Evolutionary conservation across 1,140 invertebrate genomes (phyloP).

Genomic region (Cotesia vestalis): DNA sequence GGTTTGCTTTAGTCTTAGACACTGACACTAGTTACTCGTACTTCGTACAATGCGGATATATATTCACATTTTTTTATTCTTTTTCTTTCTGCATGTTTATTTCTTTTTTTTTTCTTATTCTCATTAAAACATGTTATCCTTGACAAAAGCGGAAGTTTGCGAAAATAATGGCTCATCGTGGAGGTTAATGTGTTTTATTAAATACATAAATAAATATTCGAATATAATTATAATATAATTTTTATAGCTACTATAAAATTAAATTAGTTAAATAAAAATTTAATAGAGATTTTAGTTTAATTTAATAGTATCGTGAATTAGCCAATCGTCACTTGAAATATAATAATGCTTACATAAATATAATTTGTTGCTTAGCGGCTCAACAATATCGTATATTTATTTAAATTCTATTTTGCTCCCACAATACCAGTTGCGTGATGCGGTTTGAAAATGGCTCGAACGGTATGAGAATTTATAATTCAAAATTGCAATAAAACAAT

Average conservation of each 20-base stretch:
- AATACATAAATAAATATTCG: not conserved
- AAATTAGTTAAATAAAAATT: too few relatives aligned
- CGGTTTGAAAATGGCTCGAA: slow-evolving; percentile 19
- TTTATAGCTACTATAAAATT: not conserved
- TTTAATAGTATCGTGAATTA: not conserved
- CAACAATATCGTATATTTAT: not conserved
- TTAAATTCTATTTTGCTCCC: slow-evolving; percentile 16
- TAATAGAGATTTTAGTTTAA: not conserved
- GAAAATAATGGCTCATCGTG: not conserved
- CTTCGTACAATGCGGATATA: not conserved
- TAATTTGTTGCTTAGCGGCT: slow-evolving; percentile 13
- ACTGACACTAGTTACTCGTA: not conserved
- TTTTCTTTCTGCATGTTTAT: not conserved
- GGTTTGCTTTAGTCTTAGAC: not conserved
- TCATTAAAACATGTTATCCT: slow-evolving; percentile 8
- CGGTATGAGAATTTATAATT: slow-evolving; percentile 25
- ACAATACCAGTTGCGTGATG: slow-evolving; percentile 7
- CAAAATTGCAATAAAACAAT: not conserved
- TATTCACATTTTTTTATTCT: not conserved
- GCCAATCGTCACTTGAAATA: not conserved
- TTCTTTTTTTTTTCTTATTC: not conserved
- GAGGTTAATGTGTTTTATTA: not conserved
- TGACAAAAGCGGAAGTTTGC: slow-evolving; percentile 19
- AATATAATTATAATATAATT: not conserved
- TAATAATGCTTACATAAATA: slow-evolving; percentile 16